Conservation (phyloP, 2,113 vertebrate species). For the Carassius carassius region DNA sequence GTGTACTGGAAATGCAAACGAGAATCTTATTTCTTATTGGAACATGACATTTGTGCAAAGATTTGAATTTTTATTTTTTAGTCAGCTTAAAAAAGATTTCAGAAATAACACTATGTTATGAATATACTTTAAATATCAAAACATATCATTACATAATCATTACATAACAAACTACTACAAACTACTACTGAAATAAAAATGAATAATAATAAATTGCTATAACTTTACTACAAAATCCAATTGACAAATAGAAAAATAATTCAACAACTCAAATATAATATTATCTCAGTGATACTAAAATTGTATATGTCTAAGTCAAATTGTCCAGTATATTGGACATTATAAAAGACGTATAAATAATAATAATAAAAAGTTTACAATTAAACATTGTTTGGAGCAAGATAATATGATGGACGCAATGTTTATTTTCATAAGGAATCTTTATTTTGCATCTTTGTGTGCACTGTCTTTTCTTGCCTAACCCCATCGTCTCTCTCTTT, state of each 20-base stretch:
- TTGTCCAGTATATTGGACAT: not conserved
- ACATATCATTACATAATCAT: too few relatives aligned
- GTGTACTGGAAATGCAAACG: not conserved
- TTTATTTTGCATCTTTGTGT: constrained; percentile 1
- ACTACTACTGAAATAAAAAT: not conserved
- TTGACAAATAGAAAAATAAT: not conserved
- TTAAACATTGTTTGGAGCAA: not conserved
- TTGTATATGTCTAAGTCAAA: not conserved
- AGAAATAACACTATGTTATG: not conserved
- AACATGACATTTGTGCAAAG: not conserved
- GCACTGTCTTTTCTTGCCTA: not conserved
- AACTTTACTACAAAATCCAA: not conserved
- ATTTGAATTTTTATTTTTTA: not conserved
- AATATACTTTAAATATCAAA: too few relatives aligned
- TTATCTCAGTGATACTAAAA: too few relatives aligned
- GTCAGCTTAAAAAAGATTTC: not conserved
- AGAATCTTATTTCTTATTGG: not conserved
- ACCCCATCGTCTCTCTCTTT: not conserved
- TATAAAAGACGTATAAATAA: not conserved
- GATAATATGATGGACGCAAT: not conserved
- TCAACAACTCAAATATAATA: not conserved
- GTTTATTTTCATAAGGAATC: not conserved
- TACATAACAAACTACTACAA: not conserved
- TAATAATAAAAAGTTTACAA: not conserved
- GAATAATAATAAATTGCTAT: not conserved